Base-by-base conservation (phyloP, 2,113 vertebrate genomes). In the Chascanopsetta lugubris region DNA sequence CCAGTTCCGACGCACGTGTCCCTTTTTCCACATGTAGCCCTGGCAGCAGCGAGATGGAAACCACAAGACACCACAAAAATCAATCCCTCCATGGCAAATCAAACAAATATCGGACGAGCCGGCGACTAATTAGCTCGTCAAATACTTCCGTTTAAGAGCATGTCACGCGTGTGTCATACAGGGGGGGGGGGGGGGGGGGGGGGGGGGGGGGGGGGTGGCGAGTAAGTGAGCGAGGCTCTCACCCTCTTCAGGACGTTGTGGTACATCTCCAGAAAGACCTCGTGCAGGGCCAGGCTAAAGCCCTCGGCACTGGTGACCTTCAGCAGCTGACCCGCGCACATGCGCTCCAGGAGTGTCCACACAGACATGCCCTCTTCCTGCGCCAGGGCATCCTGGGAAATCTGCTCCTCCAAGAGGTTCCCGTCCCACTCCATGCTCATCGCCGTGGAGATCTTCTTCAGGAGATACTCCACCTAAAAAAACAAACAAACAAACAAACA, bases 11-110 rank as follows among this genome's bases (percentile, higher is more conserved):
- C 92, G 88, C 30, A 93, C 68, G 7, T 93, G 90, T 0, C 93
- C 93, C 60, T 94, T 94, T 65, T 94, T 94, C 88, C 90, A 90
- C 92, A 94, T 92, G 71, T 94, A 93, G 48, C 93, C 93, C 93
- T 94, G 25, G 38, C 8, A 53, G 21, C 8, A 45, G 13, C 58
- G 17, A 42, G 18, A 7, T 32, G 2, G 26, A 59, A 12, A 32
- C 1, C 1, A 29, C 1, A 10, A 26, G 20, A n/a, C 5, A 21
- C 13, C 18, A 2, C 1, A 7, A 3, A 2, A n/a, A n/a, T n/a
- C n/a, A n/a, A n/a, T n/a, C n/a, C n/a, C n/a, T n/a, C n/a, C n/a
- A n/a, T n/a, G n/a, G n/a, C n/a, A n/a, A n/a, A n/a, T n/a, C n/a
- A n/a, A n/a, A n/a, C n/a, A n/a, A n/a, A n/a, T n/a, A n/a, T n/a